A percentile compares a stretch with the other conserved stretches of the same genome.
phyloP scores from a whole-genome alignment of 2,888 invertebrate species.

The Tenthredo distinguenda region DNA sequence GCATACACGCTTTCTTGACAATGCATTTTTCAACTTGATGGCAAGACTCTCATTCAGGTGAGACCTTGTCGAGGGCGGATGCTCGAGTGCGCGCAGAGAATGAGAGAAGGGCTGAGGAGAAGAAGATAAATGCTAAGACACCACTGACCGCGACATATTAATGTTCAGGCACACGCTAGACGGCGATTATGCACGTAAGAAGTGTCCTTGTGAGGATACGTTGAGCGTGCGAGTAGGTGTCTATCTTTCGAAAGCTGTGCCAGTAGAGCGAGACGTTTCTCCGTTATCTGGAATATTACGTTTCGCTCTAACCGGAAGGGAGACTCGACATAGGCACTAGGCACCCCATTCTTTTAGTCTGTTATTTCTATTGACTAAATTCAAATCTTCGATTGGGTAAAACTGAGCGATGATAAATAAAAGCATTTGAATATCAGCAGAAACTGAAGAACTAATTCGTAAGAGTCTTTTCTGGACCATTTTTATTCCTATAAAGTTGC shows the following conservation, averaged over 20 bases:
- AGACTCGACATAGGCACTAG: neutral
- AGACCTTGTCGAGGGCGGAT: slow-evolving; percentile 63
- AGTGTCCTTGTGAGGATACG: slow-evolving; percentile 43
- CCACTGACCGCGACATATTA: slow-evolving; percentile 66
- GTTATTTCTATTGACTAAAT: neutral
- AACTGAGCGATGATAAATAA: neutral
- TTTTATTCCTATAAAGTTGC: neutral
- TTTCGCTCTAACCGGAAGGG: neutral
- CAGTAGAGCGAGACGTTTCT: slow-evolving; percentile 48
- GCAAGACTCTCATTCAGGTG: slow-evolving; percentile 61
- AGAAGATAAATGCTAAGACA: slow-evolving; percentile 31
- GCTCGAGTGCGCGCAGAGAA: slow-evolving; percentile 55
- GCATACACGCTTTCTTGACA: slow-evolving; percentile 53
- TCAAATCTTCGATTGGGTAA: neutral
- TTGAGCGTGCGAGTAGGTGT: slow-evolving; percentile 6
- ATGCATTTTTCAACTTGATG: slow-evolving; percentile 67
- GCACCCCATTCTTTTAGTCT: neutral
- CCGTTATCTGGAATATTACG: slow-evolving; percentile 21
- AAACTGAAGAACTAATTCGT: neutral
- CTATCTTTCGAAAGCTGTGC: slow-evolving; percentile 47
- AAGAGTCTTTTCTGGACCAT: neutral
- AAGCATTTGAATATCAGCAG: neutral
- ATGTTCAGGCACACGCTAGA: slow-evolving; percentile 74
- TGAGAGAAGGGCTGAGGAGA: slow-evolving; percentile 57
- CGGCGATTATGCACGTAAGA: slow-evolving; percentile 69